These are phyloP conservation scores for Panagrolaimus sp. DNA, from an alignment of 1,140 invertebrate genomes.

Conservation along the genomic window DNA sequence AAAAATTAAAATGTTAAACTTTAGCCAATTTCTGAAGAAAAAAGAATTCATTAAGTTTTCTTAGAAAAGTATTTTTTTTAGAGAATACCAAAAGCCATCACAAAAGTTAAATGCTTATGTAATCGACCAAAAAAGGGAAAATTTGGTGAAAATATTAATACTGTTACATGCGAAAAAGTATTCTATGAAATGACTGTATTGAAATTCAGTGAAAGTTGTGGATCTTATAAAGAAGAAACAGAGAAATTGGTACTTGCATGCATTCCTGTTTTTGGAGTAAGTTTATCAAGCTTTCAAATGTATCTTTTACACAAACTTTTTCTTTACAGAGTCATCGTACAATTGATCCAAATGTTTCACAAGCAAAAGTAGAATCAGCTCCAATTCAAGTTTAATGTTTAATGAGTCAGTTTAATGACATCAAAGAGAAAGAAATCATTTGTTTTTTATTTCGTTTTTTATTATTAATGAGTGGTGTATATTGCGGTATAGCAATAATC, in stretches of 20 bases:
- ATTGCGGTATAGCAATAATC: too few species aligned
- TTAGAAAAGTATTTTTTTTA: neutral
- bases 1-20: too few species aligned
- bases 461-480: too few species aligned
- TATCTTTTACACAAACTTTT: neutral
- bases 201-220: neutral
- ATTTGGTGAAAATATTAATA: neutral
- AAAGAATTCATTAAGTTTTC: too few species aligned
- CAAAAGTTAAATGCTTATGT: slow-evolving; percentile 10
- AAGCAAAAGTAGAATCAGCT: neutral
- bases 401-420: too few species aligned
- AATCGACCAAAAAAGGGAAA: neutral
- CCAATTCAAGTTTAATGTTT: too few species aligned
- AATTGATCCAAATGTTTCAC: neutral
- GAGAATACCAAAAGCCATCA: slow-evolving; percentile 2
- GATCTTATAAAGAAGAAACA: neutral
- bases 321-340: neutral
- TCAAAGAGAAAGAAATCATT: too few species aligned
- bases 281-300: neutral
- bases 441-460: too few species aligned
- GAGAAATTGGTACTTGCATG: slow-evolving; percentile 9
- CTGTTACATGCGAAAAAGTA: neutral
- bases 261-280: slow-evolving; percentile 1
- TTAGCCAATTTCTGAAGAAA: too few species aligned
- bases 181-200: slow-evolving; percentile 7